These are phyloP conservation scores for Catagonus wagneri DNA, from an alignment of 2,113 vertebrate species.

Conservation along the genomic window DNA sequence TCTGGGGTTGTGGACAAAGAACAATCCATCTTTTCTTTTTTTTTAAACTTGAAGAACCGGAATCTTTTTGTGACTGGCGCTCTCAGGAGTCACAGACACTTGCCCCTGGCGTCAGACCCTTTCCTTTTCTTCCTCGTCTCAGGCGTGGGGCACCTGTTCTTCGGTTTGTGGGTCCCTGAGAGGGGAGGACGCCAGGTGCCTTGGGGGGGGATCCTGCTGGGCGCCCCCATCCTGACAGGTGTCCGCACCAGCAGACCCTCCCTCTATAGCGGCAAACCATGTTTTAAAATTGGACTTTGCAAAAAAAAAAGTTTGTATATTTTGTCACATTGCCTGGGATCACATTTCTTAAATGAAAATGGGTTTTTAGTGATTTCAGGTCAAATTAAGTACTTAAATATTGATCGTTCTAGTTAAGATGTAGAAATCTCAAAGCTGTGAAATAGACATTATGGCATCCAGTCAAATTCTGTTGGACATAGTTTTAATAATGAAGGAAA, in stretches of 20 bases:
- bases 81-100: neutral
- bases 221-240: neutral
- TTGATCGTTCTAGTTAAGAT: neutral
- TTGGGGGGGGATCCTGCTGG: neutral
- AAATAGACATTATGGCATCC: neutral
- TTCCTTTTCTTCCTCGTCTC: neutral
- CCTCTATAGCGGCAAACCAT: neutral
- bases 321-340: neutral
- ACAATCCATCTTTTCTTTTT: fast-evolving
- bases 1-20: neutral
- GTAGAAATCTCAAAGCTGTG: neutral
- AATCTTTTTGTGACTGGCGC: neutral
- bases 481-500: neutral
- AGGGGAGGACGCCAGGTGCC: no score
- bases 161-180: neutral
- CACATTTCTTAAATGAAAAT: neutral
- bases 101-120: neutral
- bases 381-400: neutral
- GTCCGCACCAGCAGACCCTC: neutral
- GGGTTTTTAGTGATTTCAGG: neutral
- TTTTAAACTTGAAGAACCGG: neutral
- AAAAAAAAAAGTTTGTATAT: neutral
- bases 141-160: neutral
- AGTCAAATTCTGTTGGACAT: neutral
- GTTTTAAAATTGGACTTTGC: neutral